Conservation (phyloP, 2,797 vertebrate species). For the Coccyzus lansbergi region DNA sequence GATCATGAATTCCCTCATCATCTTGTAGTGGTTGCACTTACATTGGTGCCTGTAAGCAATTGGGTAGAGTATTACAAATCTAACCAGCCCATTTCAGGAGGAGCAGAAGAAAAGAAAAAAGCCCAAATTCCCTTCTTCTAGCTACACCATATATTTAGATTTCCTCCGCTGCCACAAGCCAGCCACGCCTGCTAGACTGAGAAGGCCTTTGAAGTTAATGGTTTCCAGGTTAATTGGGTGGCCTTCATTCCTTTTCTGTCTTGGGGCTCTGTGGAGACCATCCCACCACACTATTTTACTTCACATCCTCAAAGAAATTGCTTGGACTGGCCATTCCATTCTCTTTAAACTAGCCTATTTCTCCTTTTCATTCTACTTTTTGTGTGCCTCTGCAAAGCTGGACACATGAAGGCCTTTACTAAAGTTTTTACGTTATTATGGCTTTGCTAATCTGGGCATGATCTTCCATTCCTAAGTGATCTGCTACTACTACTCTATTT, state of each 20-base stretch:
- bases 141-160: constrained; percentile 63
- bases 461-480: neutral
- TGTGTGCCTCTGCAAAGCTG: neutral
- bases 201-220: constrained; percentile 54
- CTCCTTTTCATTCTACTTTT: neutral
- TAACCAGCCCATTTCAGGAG: neutral
- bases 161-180: constrained; percentile 44
- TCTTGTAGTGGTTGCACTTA: neutral
- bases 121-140: neutral
- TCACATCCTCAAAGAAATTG: constrained; percentile 50
- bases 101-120: constrained; percentile 13
- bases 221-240: constrained; percentile 69
- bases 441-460: neutral
- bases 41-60: neutral
- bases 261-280: constrained; percentile 14
- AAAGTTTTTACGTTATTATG: neutral
- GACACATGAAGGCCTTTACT: neutral
- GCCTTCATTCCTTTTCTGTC: constrained; percentile 42
- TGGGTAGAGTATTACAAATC: constrained; percentile 18
- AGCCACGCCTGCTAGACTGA: neutral
- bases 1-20: neutral
- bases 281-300: constrained; percentile 50
- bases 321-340: constrained; percentile 36
- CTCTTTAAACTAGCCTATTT: constrained; percentile 20
- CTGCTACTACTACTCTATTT: neutral